Base-by-base conservation (phyloP, 2,888 invertebrate species). In the Odontocolon sp. region DNA sequence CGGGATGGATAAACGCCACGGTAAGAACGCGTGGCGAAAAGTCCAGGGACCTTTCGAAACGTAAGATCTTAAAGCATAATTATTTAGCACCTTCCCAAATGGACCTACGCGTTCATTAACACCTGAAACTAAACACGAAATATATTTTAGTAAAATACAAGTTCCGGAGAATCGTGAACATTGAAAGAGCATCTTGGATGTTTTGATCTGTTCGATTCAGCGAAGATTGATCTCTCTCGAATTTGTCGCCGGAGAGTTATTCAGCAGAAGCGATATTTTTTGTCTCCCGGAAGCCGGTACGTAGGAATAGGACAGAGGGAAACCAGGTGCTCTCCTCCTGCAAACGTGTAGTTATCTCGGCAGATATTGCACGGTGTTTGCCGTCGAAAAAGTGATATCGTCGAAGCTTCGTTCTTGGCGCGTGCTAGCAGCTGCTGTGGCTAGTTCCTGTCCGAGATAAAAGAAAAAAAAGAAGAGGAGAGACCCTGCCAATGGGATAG, bases 401-500 rank as follows among this genome's bases (percentile, higher is more conserved):
- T 76, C 69, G 83, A 67, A 63, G 56, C 47, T 82, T 84, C 85
- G 85, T 88, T 83, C 86, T 87, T 86, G 87, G 87, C 87, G 86
- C 89, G 88, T 86, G 88, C 85, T 84, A 67, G 83, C 88, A 86
- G 86, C 87, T 88, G 87, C 85, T 81, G 23, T 26, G 82, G 80
- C 81, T 79, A 79, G 82, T 84, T 85, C 83, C 83, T 82, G 82
- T 42, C 76, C 23, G 52, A 81, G 84, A 87, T 86, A 86, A 84
- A 73, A 69, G 23, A 18, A 56, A 40, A 16, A 14, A 69, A 33
- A 42, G 2, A 8, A 36, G 9, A 36, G n/a, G 9, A 8, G n/a
- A 36, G 36, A 36, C 36, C 21, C 14, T 28, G 36, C 47, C 9
- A 45, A 42, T 6, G 45, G 54, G 9, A 64, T 47, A 54, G 9